Conservation (phyloP, 2,888 invertebrate species). For the Exephanes ischioxanthus region DNA sequence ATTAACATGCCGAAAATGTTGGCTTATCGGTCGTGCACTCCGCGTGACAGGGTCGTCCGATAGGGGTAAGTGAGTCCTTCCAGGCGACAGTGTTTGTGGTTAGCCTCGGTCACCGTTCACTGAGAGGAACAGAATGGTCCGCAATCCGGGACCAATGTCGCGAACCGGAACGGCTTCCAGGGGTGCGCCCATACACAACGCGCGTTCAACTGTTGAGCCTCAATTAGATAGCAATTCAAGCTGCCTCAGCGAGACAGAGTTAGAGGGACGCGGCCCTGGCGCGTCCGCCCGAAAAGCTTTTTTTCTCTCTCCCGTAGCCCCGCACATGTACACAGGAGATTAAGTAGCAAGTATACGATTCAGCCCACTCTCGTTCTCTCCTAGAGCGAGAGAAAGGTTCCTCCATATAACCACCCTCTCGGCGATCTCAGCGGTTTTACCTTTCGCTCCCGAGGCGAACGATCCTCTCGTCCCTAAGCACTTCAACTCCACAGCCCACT, state of each 20-base stretch:
- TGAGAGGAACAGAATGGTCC: slow-evolving; percentile 17
- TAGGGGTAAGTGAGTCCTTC: not conserved
- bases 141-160: slow-evolving; percentile 32
- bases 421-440: slow-evolving; percentile 57
- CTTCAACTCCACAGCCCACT: slow-evolving; percentile 61
- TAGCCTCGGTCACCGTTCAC: slow-evolving; percentile 39
- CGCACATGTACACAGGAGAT: slow-evolving; percentile 19
- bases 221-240: slow-evolving; percentile 67
- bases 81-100: slow-evolving; percentile 24
- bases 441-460: slow-evolving; percentile 43
- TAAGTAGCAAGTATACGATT: slow-evolving; percentile 30
- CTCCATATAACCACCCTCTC: slow-evolving; percentile 21
- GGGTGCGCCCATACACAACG: slow-evolving; percentile 57
- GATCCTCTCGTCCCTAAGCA: slow-evolving; percentile 45
- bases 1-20: not conserved
- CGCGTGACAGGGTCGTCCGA: not conserved
- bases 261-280: not conserved
- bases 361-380: slow-evolving; percentile 1
- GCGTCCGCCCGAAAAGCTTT: slow-evolving; percentile 46
- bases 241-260: slow-evolving; percentile 55
- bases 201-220: slow-evolving; percentile 67
- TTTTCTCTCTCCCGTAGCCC: slow-evolving; percentile 16
- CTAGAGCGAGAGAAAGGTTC: slow-evolving; percentile 20
- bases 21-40: not conserved
- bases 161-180: slow-evolving; percentile 50